Evolutionary conservation across 2,888 invertebrate species (phyloP), one percentile per base, ranked within the genome.

Genomic region (Sminthurinus aureus): DNA sequence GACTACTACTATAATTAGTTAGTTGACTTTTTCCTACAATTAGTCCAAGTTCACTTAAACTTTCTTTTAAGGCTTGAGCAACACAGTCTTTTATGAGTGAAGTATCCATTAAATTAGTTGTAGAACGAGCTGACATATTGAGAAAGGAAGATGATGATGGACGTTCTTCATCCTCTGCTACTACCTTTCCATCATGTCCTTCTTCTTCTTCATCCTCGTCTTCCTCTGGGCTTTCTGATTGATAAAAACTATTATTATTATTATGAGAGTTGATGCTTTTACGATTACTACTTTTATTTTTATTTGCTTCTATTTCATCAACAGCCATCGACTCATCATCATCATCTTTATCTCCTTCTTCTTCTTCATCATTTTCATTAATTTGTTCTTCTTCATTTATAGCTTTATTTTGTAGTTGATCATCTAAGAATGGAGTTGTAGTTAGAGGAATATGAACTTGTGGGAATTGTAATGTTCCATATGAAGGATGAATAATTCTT

Each of bases 401-500:
- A 2, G 50, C 15, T n/a, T 9, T 18, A 6, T 18, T 3, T 38
- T 38, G 50, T 50, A n/a, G 12, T 15, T 67, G 20, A 8, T n/a
- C n/a, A 64, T 64, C 9, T 18, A 9, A 2, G n/a, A 22, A n/a
- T 20, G 24, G n/a, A 15, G 50, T 22, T 9, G 26, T 3, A 8
- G 75, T 38, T 18, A 75, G 18, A 15, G 15, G 13, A 50, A 52
- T 18, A 22, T 22, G 22, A 71, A 80, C 50, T 24, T 64, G 51
- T 15, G 83, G 79, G 38, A 83, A 83, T 38, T 83, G 52, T 38
- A 83, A 24, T 18, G 83, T 79, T 18, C 38, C 26, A 38, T 38
- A n/a, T 0, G 79, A 15, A 12, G 83, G 83, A 74, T 83, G 78
- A 22, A 83, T 69, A 20, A 83, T 22, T 38, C 83, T 71, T 64